Conservation (phyloP, 2,797 vertebrate genomes). For the Esox lucius region DNA sequence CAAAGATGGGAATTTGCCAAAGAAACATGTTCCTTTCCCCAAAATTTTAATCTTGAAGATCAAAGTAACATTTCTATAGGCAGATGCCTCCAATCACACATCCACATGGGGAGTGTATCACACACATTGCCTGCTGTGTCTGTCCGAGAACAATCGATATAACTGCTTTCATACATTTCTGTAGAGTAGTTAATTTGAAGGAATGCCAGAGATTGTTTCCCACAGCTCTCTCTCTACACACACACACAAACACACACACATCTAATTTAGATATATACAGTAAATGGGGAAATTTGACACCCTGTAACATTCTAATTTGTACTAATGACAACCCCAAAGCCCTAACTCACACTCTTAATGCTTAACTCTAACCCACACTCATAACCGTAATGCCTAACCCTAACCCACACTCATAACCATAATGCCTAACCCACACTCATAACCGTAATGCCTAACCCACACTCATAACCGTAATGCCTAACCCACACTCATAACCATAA, state of each 20-base stretch:
- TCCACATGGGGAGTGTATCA: background rate
- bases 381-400: too few species aligned
- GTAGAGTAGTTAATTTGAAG: slow-evolving; percentile 28
- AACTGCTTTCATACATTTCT: slow-evolving; percentile 21
- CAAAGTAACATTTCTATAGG: background rate
- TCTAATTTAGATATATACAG: too few species aligned
- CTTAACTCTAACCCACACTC: too few species aligned
- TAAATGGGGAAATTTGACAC: too few species aligned
- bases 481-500: too few species aligned
- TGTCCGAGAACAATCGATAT: slow-evolving; percentile 9
- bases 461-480: too few species aligned
- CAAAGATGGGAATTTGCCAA: background rate
- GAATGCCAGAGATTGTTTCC: slow-evolving; percentile 19
- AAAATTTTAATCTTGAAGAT: background rate
- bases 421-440: too few species aligned
- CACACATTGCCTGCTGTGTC: slow-evolving; percentile 3
- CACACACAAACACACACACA: background rate
- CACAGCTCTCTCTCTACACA: slow-evolving; percentile 11
- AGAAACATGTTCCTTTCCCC: background rate
- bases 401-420: too few species aligned
- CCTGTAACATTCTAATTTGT: too few species aligned
- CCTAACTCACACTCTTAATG: too few species aligned
- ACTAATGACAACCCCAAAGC: too few species aligned
- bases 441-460: too few species aligned
- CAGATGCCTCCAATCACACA: background rate